A percentile compares a stretch with the other conserved stretches of the same genome.
These are phyloP conservation scores for Limnephilus rhombicus DNA, from an alignment of 2,888 invertebrate species.

Conservation along the genomic window DNA sequence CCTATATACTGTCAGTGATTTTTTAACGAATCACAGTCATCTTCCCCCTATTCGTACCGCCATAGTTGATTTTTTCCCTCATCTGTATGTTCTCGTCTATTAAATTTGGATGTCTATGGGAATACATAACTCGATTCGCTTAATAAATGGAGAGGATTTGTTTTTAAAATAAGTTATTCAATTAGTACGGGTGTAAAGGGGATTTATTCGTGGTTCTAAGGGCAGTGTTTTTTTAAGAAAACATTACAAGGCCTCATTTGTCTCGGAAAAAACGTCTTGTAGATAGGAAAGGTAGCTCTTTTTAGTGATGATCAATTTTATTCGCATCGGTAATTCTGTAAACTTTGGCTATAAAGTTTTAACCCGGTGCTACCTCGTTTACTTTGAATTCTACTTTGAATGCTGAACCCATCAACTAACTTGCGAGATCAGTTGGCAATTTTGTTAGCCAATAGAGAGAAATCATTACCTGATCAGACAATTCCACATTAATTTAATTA, in stretches of 20 bases:
- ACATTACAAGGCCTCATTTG: neutral
- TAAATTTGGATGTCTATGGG: no score
- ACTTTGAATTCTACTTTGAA: neutral
- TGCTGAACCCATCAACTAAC: neutral
- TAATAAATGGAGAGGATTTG: neutral
- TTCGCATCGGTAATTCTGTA: neutral
- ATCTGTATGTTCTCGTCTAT: no score
- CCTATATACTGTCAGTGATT: no score
- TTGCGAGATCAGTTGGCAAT: neutral
- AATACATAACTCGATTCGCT: no score
- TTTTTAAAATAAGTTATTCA: neutral
- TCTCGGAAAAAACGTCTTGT: neutral
- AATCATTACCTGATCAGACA: neutral
- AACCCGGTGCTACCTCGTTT: neutral
- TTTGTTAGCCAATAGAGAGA: neutral
- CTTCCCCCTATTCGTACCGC: no score
- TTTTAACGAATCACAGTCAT: no score
- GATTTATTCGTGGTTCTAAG: neutral
- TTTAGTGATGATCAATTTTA: neutral
- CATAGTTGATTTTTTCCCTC: no score
- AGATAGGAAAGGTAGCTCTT: neutral
- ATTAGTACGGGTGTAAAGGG: neutral
- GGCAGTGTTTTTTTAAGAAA: neutral
- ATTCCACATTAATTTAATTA: no score
- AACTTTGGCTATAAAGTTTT: neutral